A percentile compares a stretch with the other conserved stretches of the same genome.
These are phyloP conservation scores for Diacarnus erythraeanus DNA, from an alignment of 37 sponge, comb jelly and placozoan genomes.

Conservation along the genomic window DNA sequence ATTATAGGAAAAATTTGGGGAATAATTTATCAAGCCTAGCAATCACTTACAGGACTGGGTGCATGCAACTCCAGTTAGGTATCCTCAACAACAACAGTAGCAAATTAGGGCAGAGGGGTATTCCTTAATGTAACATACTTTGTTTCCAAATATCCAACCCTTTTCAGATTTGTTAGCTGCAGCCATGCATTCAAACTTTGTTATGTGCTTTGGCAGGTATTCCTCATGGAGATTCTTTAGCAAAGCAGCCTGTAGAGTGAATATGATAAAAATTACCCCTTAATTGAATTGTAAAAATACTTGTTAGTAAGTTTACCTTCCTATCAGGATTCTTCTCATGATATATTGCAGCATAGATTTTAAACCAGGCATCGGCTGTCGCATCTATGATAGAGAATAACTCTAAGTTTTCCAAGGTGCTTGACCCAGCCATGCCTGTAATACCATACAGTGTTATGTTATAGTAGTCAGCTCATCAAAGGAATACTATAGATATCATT, in stretches of 20 bases:
- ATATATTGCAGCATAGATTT: conserved; percentile 19
- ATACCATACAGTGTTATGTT: too few species aligned
- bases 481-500: too few species aligned
- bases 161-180: conserved; percentile 22
- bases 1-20: not conserved
- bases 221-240: conserved; percentile 12
- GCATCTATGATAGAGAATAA: conserved; percentile 39
- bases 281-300: not conserved
- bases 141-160: conserved; percentile 47
- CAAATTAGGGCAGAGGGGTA: not conserved
- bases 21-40: too few species aligned
- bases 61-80: too few species aligned
- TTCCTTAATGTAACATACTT: conserved; percentile 18
- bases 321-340: conserved; percentile 42
- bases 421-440: conserved; percentile 48
- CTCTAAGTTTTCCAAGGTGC: conserved; percentile 30
- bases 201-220: conserved; percentile 9
- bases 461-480: too few species aligned
- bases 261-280: not conserved
- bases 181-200: conserved; percentile 15
- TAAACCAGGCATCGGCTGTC: conserved; percentile 29
- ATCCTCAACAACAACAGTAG: too few species aligned
- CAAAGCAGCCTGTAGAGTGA: not conserved
- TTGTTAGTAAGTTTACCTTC: conserved; percentile 25
- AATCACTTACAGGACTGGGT: too few species aligned